These are phyloP conservation scores for Lamproptera curius DNA, from an alignment of 2,888 invertebrate genomes.

Conservation along the genomic window DNA sequence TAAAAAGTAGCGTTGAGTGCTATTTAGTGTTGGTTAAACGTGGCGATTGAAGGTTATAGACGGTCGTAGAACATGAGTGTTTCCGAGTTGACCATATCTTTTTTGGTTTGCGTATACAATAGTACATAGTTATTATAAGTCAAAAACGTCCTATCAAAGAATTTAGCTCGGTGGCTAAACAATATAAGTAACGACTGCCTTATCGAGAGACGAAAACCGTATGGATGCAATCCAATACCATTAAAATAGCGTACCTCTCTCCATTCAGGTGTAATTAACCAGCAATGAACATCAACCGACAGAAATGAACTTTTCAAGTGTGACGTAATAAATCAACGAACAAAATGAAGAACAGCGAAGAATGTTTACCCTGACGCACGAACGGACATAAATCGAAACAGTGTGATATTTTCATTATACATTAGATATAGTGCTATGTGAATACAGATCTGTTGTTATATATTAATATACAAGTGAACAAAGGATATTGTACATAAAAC, in stretches of 20 bases:
- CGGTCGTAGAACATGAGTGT: no score
- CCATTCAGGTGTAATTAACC: constrained; percentile 47
- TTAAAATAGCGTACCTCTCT: constrained; percentile 21
- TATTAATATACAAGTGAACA: constrained; percentile 15
- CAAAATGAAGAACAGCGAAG: constrained; percentile 77
- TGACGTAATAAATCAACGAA: constrained; percentile 52
- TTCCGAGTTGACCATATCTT: no score
- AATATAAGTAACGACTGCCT: constrained; percentile 20
- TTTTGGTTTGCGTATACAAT: no score
- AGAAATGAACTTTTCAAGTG: constrained; percentile 48
- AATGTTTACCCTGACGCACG: constrained; percentile 64
- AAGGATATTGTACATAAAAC: constrained; percentile 28
- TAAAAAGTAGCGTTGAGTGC: no score
- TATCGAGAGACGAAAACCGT: constrained; percentile 22
- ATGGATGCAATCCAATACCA: neutral
- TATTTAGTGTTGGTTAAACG: no score
- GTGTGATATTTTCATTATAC: constrained; percentile 70
- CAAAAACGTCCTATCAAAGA: no score
- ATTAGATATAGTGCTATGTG: constrained; percentile 39
- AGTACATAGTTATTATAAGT: no score
- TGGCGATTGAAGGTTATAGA: no score
- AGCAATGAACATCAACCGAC: constrained; percentile 47
- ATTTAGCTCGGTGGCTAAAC: no score
- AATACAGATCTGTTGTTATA: constrained; percentile 23
- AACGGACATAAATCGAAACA: constrained; percentile 39